A percentile compares a stretch with the other conserved stretches of the same genome.
Conservation (phyloP, 2,888 invertebrate genomes). For the Lingula anatina region DNA sequence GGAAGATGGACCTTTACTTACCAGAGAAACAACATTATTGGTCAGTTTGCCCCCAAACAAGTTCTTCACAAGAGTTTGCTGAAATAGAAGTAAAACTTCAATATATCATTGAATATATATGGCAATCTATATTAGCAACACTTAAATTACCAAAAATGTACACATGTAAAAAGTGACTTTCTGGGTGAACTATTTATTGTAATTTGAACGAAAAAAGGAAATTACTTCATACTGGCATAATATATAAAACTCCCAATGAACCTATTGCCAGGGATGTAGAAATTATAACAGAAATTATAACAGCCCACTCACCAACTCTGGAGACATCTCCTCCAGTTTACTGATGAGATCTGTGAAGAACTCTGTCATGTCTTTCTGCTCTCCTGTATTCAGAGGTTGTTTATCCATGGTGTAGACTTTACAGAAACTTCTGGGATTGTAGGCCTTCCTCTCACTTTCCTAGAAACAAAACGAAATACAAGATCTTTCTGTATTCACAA, state of each 20-base stretch:
- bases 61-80: conserved; percentile 80
- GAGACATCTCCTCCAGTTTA: conserved; percentile 92
- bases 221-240: too few relatives aligned
- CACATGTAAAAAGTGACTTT: too few relatives aligned
- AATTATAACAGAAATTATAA: too few relatives aligned
- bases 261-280: too few relatives aligned
- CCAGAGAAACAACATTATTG: conserved; percentile 90
- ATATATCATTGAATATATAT: too few relatives aligned
- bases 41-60: conserved; percentile 90
- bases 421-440: conserved; percentile 91
- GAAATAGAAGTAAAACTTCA: conserved; percentile 16
- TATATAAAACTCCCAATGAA: too few relatives aligned
- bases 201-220: too few relatives aligned
- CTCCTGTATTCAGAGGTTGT: conserved; percentile 90
- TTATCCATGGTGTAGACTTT: conserved; percentile 97
- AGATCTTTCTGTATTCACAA: not conserved
- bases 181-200: too few relatives aligned
- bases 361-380: conserved; percentile 97
- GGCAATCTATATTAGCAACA: too few relatives aligned
- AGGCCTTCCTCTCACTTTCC: conserved; percentile 92
- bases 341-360: conserved; percentile 95
- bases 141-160: too few relatives aligned
- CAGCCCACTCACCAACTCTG: conserved; percentile 60
- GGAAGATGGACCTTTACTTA: too few relatives aligned
- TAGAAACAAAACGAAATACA: conserved; percentile 41